Conservation (phyloP, 2,888 invertebrate genomes). For the Balanococcus diminutus region DNA sequence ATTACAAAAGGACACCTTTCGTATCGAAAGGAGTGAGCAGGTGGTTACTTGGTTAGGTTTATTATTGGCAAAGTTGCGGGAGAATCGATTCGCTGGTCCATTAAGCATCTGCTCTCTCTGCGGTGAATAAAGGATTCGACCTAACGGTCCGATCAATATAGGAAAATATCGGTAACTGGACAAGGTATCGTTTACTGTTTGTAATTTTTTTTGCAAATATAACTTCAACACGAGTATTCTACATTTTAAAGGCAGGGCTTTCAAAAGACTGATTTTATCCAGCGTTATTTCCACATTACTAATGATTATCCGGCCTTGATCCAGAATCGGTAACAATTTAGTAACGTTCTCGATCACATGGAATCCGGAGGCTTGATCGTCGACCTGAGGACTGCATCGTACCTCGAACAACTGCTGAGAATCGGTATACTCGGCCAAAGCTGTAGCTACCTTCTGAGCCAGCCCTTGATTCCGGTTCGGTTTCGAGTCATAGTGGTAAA, state of each 20-base stretch:
- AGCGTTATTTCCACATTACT: background rate
- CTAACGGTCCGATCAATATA: no score
- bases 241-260: background rate
- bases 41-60: background rate
- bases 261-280: conserved; percentile 28
- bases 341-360: conserved; percentile 39
- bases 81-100: no score
- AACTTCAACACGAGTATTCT: conserved; percentile 20
- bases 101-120: no score
- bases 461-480: background rate
- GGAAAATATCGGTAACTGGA: background rate
- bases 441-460: background rate
- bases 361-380: background rate
- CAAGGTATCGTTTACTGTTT: background rate
- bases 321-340: conserved; percentile 19
- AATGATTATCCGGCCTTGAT: background rate
- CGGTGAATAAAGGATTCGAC: no score
- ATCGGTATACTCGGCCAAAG: background rate
- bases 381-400: background rate
- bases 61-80: background rate
- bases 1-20: no score
- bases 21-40: background rate
- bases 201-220: conserved; percentile 29
- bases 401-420: conserved; percentile 18
- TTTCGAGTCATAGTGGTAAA: conserved; percentile 33